Evolutionary conservation across 2,888 invertebrate species (phyloP), one percentile per base, ranked within the genome.

Genomic region (Lithosia quadra): DNA sequence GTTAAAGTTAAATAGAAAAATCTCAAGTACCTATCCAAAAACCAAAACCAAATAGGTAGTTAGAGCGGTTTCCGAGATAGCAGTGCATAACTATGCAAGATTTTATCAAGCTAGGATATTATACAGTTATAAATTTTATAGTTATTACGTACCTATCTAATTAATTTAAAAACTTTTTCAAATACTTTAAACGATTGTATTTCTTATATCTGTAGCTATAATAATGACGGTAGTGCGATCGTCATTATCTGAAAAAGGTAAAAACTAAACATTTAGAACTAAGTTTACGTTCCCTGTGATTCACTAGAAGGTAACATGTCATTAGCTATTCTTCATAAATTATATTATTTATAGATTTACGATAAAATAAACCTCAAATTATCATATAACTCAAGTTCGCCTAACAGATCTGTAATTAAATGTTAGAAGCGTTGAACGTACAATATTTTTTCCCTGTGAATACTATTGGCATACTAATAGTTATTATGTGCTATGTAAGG

Each of bases 351-450:
- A 63, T 68, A 53, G 63, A 63, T 63, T 63, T 68, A 63, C 18
- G 24, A 67, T 53, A 58, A 67, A 63, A 63, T 63, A 58, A 63
- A 63, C 68, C 63, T 22, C 59, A 68, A 53, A 68, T 63, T 68
- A 68, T 63, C 63, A 55, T 63, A 68, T 68, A 68, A 63, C 67
- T 68, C 63, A 68, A 49, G 58, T 39, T 34, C 33, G 36, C 13
- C 34, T 34, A 34, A 34, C 63, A 55, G 55, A 68, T 53, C 58
- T 63, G 59, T 63, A 68, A 68, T 68, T 68, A 68, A 68, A 59
- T 63, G 36, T 63, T 59, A 63, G 63, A 61, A 56, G 28, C 61
- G 67, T 56, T 28, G 21, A 56, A 56, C 33, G 15, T 33, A 57
- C 53, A 63, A 39, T 39, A 60, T 39, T 33, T 55, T 21, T 39